These are phyloP conservation scores for Cantharis nigra DNA, from an alignment of 2,888 invertebrate species.

Conservation along the genomic window DNA sequence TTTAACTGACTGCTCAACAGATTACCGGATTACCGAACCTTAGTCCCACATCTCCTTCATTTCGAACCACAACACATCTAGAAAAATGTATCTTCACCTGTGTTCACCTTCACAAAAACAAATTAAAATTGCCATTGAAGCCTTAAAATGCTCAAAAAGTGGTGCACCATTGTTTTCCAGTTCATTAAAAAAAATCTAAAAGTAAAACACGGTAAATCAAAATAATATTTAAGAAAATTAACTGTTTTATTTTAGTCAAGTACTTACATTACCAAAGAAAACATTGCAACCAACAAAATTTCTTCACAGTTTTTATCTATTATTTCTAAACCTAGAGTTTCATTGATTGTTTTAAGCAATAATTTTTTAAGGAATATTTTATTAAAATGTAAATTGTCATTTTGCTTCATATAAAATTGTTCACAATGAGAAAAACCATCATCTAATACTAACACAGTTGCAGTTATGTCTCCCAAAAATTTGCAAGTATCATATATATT, in stretches of 20 bases:
- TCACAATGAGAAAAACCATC: constrained; percentile 25
- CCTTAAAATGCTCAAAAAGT: too few relatives aligned
- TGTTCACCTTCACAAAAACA: too few relatives aligned
- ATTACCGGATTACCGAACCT: too few relatives aligned
- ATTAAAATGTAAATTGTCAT: constrained; percentile 28
- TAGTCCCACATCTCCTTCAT: too few relatives aligned
- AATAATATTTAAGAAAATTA: background rate
- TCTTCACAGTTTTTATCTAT: background rate
- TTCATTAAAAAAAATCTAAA: too few relatives aligned
- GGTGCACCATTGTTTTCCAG: too few relatives aligned
- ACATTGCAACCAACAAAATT: background rate
- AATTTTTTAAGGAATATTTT: constrained; percentile 21
- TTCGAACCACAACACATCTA: too few relatives aligned
- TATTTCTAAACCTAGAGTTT: background rate
- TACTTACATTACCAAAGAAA: background rate
- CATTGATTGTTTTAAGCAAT: constrained; percentile 7
- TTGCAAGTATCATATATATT: constrained; percentile 15
- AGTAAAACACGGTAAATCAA: background rate
- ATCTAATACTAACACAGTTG: constrained; percentile 22
- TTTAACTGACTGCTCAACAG: too few relatives aligned
- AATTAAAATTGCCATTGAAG: too few relatives aligned
- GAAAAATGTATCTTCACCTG: too few relatives aligned
- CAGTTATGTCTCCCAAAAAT: constrained; percentile 32
- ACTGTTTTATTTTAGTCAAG: background rate
- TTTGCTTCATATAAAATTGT: constrained; percentile 38